A percentile compares a stretch with the other conserved stretches of the same genome.
Evolutionary conservation across 2,113 vertebrate genomes (phyloP).

Genomic region (Peromyscus leucopus): DNA sequence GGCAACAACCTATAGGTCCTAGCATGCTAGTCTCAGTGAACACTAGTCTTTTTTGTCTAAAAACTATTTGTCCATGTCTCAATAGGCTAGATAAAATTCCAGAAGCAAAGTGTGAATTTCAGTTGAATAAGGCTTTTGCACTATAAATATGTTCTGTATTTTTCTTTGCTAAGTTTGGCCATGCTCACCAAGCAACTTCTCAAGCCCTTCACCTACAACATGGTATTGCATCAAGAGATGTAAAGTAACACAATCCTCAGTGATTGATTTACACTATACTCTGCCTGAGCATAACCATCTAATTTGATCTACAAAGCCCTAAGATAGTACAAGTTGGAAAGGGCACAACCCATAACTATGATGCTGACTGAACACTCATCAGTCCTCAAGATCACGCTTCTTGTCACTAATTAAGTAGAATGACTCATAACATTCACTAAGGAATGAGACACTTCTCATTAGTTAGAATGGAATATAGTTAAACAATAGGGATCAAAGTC

Average conservation of each 20-base stretch:
- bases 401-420: background rate
- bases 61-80: background rate
- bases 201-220: background rate
- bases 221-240: background rate
- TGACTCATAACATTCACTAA: background rate
- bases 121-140: background rate
- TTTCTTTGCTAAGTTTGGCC: slow-evolving; percentile 3
- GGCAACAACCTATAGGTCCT: background rate
- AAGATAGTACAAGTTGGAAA: background rate
- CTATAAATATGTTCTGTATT: background rate
- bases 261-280: slow-evolving; percentile 5
- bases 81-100: background rate
- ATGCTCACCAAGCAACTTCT: background rate
- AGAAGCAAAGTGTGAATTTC: background rate
- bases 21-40: background rate
- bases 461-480: background rate
- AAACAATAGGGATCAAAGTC: background rate
- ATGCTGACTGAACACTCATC: background rate
- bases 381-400: background rate
- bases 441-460: background rate
- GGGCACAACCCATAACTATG: no score
- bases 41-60: background rate
- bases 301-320: background rate
- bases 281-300: background rate
- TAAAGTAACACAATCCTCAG: background rate